Percentiles rank a stretch among this genome's conserved stretches.
These are phyloP conservation scores for Aricia artaxerxes DNA, from an alignment of 2,888 invertebrate species.

Conservation along the genomic window DNA sequence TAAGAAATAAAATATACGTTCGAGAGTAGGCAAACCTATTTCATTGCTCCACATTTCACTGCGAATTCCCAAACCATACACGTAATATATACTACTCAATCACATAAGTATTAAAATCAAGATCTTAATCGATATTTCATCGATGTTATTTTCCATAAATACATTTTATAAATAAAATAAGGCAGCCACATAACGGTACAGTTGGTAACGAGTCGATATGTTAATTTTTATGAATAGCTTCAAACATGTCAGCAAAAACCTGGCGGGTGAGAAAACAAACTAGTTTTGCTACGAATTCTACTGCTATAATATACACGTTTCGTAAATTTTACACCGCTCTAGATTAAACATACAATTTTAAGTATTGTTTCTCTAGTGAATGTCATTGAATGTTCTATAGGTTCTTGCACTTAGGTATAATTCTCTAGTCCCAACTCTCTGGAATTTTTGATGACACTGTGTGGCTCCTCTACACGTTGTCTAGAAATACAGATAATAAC, in stretches of 20 bases:
- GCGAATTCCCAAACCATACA: background rate
- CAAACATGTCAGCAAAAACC: slow-evolving; percentile 16
- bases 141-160: slow-evolving; percentile 2
- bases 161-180: slow-evolving; percentile 4
- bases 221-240: slow-evolving; percentile 15
- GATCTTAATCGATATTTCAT: background rate
- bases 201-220: slow-evolving; percentile 17
- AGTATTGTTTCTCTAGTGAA: background rate
- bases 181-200: background rate
- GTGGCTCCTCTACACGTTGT: too few species aligned
- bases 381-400: background rate
- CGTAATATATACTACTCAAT: background rate
- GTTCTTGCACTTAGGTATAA: background rate
- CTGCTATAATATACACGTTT: background rate
- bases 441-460: background rate
- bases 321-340: background rate
- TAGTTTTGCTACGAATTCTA: background rate
- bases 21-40: background rate
- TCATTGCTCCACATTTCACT: background rate
- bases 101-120: background rate
- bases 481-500: too few species aligned
- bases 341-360: background rate
- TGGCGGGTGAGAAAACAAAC: slow-evolving; percentile 12
- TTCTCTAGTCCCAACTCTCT: background rate
- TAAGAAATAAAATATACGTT: background rate